phyloP scores from a whole-genome alignment of 1,140 invertebrate genomes.

The Papilio helenus region DNA sequence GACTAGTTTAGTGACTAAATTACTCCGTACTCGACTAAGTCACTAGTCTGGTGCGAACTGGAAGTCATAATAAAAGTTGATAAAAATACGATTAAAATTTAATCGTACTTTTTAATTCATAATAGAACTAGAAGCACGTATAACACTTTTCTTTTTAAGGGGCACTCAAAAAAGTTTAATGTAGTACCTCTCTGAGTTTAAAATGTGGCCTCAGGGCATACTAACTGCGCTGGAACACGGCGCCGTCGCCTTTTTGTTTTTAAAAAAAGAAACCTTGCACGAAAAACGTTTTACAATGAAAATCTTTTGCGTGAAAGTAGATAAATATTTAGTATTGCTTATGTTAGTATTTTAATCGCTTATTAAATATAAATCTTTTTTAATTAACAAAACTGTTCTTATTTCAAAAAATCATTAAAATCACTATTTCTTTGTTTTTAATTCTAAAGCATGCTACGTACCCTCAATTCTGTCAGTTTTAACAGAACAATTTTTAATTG shows the following conservation, averaged over 20 bases:
- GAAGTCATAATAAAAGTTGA: background rate
- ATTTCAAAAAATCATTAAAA: too few species aligned
- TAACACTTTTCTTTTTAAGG: slow-evolving; percentile 34
- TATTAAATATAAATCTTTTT: too few species aligned
- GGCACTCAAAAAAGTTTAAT: slow-evolving; percentile 40
- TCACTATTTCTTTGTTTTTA: too few species aligned
- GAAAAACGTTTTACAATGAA: slow-evolving; percentile 29
- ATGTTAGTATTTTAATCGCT: background rate
- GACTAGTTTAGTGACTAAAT: too few species aligned
- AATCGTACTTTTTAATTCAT: background rate
- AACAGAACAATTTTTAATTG: too few species aligned
- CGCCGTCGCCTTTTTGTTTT: slow-evolving; percentile 27
- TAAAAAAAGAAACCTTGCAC: slow-evolving; percentile 8
- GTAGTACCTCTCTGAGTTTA: slow-evolving; percentile 39
- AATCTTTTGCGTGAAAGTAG: slow-evolving; percentile 9
- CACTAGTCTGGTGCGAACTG: background rate
- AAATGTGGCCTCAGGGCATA: slow-evolving; percentile 39
- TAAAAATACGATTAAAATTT: background rate
- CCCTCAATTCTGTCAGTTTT: too few species aligned
- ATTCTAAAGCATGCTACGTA: too few species aligned
- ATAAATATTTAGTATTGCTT: background rate
- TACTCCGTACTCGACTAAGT: too few species aligned
- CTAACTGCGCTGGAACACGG: slow-evolving; percentile 32
- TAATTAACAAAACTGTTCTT: too few species aligned
- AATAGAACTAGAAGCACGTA: slow-evolving; percentile 29